Evolutionary conservation across 2,113 vertebrate species (phyloP).

Genomic region (Glaucidium brasilianum): DNA sequence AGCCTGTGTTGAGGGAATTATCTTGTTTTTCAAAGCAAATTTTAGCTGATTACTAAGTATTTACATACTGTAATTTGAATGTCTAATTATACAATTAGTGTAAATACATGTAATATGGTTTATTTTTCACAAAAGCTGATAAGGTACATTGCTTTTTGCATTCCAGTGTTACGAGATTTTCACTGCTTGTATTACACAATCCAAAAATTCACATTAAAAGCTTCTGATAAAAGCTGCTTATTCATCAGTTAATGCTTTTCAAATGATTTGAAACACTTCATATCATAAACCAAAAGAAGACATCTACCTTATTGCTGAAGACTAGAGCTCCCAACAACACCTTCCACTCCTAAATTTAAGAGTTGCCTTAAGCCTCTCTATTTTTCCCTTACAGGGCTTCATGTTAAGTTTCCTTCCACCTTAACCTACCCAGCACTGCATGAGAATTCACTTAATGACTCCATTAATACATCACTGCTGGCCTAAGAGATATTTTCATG

Average conservation of each 20-base stretch:
- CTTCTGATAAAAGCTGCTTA: not conserved
- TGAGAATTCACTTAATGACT: not conserved
- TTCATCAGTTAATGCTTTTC: not conserved
- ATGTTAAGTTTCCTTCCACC: not conserved
- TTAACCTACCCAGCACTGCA: not conserved
- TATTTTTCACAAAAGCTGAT: constrained; percentile 73
- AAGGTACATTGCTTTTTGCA: constrained; percentile 65
- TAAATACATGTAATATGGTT: constrained; percentile 83
- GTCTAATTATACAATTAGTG: constrained; percentile 82
- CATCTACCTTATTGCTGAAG: not conserved
- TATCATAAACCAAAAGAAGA: not conserved
- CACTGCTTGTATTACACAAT: not conserved
- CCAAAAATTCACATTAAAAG: not conserved
- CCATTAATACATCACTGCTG: not conserved
- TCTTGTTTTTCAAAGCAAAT: constrained; percentile 84
- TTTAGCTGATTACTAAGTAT: constrained; percentile 85
- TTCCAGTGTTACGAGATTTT: constrained; percentile 25
- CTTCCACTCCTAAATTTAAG: not conserved
- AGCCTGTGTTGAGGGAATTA: constrained; percentile 82
- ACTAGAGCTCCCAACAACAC: not conserved
- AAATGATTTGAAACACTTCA: not conserved
- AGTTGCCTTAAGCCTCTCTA: not conserved
- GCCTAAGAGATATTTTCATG: not conserved
- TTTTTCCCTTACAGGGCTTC: not conserved
- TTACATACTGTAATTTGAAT: constrained; percentile 83